Conservation (phyloP, 2,113 vertebrate species). For the Rhinolophus sinicus region DNA sequence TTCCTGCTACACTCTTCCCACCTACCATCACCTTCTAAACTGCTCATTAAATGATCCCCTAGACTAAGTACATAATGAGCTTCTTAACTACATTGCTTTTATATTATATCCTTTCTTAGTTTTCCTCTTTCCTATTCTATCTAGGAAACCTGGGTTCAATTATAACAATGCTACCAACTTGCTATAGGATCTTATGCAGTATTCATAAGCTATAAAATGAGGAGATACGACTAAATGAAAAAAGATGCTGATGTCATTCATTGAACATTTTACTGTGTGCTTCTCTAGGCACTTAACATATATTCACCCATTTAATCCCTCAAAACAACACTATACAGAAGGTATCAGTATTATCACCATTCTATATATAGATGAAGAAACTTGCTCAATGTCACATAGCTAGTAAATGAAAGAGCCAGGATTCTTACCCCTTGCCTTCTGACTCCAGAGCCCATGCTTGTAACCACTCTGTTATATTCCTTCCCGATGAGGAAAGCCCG, state of each 20-base stretch:
- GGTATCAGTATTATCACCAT: not conserved
- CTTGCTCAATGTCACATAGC: not conserved
- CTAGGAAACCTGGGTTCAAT: not conserved
- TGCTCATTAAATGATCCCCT: not conserved
- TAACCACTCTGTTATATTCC: not conserved
- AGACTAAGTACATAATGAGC: not conserved
- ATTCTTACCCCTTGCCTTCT: not conserved
- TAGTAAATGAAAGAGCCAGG: not conserved
- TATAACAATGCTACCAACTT: not conserved
- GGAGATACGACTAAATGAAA: not conserved
- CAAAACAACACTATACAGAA: not conserved
- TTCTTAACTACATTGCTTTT: conserved; percentile 9
- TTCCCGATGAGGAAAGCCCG: not conserved
- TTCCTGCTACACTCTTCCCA: not conserved
- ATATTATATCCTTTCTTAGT: not conserved
- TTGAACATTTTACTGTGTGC: not conserved
- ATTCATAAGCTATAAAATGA: not conserved
- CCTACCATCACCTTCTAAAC: not conserved
- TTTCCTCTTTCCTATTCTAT: conserved; percentile 2
- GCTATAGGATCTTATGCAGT: not conserved
- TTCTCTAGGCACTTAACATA: not conserved
- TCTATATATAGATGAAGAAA: not conserved
- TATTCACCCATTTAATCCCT: not conserved
- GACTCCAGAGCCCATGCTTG: not conserved
- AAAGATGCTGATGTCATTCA: not conserved